These are phyloP conservation scores for Anabacerthia variegaticeps DNA, from an alignment of 2,797 vertebrate species.

Conservation along the genomic window DNA sequence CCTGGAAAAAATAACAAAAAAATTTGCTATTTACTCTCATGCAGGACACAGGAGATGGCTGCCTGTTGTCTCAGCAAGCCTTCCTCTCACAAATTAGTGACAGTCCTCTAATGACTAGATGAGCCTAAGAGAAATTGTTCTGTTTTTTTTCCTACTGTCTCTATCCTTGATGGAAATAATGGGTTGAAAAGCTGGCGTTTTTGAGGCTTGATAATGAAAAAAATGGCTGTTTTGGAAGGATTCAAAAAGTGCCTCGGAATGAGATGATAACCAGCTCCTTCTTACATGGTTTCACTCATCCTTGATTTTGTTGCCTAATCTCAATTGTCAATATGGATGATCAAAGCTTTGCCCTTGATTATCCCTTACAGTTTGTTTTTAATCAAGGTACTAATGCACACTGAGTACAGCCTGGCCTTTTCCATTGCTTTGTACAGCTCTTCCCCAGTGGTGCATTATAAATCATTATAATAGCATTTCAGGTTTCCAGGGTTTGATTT, in stretches of 20 bases:
- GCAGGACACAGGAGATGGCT: neutral
- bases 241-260: neutral
- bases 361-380: neutral
- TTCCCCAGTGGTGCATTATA: neutral
- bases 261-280: neutral
- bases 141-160: neutral
- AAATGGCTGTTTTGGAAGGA: neutral
- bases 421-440: neutral
- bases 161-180: neutral
- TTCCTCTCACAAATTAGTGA: neutral
- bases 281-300: neutral
- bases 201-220: neutral
- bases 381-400: slow-evolving; percentile 24
- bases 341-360: slow-evolving; percentile 44
- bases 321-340: neutral
- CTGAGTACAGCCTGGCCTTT: neutral
- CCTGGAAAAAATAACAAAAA: neutral
- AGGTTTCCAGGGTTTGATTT: neutral
- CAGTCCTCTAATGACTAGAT: neutral
- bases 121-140: neutral
- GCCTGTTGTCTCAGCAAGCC: neutral
- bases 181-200: neutral
- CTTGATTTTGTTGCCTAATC: slow-evolving; percentile 37
- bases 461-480: neutral
- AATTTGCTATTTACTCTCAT: neutral